Base-by-base conservation (phyloP, 2,888 invertebrate genomes). In the Willowsia nigromaculata region DNA sequence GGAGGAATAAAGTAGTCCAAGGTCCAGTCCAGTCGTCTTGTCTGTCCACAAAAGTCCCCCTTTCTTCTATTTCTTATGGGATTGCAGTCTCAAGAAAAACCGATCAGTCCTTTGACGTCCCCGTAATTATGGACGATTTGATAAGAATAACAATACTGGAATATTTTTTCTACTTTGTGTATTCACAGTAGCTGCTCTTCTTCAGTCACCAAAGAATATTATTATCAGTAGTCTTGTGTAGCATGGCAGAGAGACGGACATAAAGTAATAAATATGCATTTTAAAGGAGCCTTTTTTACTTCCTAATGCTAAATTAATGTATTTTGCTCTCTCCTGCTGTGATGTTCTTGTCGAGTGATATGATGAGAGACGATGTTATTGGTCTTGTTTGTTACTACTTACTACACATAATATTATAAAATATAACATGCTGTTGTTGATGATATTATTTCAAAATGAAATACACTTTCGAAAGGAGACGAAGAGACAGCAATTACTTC, bases 401-500 rank as follows among this genome's bases (percentile, higher is more conserved):
- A 18, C 13, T 50, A n/a, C 15, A 50, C 18, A 50, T n/a, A 50
- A n/a, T 27, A 25, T 59, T 13, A 22, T 59, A 11, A n/a, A n/a
- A 59, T 22, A 53, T n/a, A 53, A 1, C 7, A 53, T n/a, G 22
- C 18, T 7, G 25, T 59, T 15, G 11, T 59, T n/a, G n/a, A n/a
- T n/a, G n/a, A n/a, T 59, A 59, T 59, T 59, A 59, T 27, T 2
- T 0, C 27, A 25, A 25, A 1, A 50, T 50, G 50, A 50, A 18
- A 76, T 74, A 27, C 76, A 68, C 74, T 74, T 85, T 85, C 13
- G 43, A 76, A 1, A 56, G 37, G 68, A 68, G 59, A 62, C 59
- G 5, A 6, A 68, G 53, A 84, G 85, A 85, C 78, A 78, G 85
- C 78, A 74, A 76, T 85, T 85, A 85, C 85, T 76, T n/a, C 65